Base-by-base conservation (phyloP, 2,888 invertebrate genomes). In the Chrysolina oricalcia region DNA sequence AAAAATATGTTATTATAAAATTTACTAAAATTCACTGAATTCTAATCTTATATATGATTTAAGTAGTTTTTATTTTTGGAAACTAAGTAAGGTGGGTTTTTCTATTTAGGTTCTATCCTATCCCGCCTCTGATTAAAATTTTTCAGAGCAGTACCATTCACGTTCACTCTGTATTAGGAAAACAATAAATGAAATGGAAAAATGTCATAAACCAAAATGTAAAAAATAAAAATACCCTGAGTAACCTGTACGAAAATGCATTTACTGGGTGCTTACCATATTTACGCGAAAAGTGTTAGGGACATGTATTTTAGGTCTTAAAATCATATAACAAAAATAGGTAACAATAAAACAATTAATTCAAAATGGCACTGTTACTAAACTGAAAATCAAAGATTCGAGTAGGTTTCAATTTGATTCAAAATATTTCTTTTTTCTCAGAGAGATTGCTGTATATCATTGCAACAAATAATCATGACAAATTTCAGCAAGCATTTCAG, bases 271-370 rank as follows among this genome's bases (percentile, higher is more conserved):
- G 43, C 43, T 59, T 27, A 41, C n/a, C n/a, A n/a, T 62, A 62
- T 62, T 73, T 66, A 53, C 48, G 68, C 74, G 53, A 70, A 48
- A 65, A 53, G 72, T 74, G 76, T 74, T 70, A 67, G 68, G 73
- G 69, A 84, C 83, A 84, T 84, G 83, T 84, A 83, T 84, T 84
- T 81, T 78, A 82, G 82, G 83, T 82, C 76, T 48, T 79, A 82
- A 80, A 35, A 73, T 78, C 75, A 77, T 76, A 76, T 75, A 82
- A 80, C 80, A 81, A 80, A 81, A 79, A 79, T 75, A 78, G 82
- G 82, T 84, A 84, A 84, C 84, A 85, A 83, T 78, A 82, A 83
- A 82, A 82, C 78, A 82, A 83, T 73, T 77, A 82, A 83, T 78
- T 79, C 77, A 80, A 80, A 82, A 85, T 85, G 84, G 84, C 84